Evolutionary conservation across 2,888 invertebrate species (phyloP).

Genomic region (Macaria notata): DNA sequence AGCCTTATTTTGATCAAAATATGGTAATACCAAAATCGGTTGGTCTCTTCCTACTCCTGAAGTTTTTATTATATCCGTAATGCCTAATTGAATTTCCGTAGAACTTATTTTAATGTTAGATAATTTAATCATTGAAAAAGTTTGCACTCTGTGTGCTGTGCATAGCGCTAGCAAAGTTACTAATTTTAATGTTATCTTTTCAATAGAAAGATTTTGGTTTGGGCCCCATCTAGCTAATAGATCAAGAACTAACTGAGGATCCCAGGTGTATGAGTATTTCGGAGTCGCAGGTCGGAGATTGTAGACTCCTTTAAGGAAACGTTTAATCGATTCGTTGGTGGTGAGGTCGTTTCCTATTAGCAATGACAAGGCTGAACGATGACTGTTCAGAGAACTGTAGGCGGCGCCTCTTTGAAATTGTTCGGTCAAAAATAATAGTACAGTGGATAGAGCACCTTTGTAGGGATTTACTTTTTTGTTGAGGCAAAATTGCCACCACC

Average conservation of each 20-base stretch:
- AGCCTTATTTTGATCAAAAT: constrained; percentile 3
- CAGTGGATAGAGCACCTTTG: background rate
- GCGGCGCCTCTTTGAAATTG: constrained; percentile 30
- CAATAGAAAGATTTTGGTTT: constrained; percentile 23
- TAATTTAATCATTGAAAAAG: constrained; percentile 9
- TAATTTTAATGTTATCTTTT: constrained; percentile 35
- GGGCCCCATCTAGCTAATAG: constrained; percentile 31
- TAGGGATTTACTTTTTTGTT: constrained; percentile 2
- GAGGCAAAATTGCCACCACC: constrained; percentile 26
- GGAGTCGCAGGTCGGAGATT: constrained; percentile 34
- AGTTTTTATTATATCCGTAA: constrained; percentile 14
- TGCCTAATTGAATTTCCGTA: constrained; percentile 3
- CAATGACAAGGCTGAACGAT: constrained; percentile 39
- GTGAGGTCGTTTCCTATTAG: constrained; percentile 33
- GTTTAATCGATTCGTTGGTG: constrained; percentile 28
- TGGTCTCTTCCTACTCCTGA: constrained; percentile 9
- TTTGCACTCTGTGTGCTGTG: constrained; percentile 16
- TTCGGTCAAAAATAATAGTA: constrained; percentile 27
- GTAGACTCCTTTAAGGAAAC: constrained; percentile 36
- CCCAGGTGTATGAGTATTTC: constrained; percentile 38
- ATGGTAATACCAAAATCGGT: constrained; percentile 7
- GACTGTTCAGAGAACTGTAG: constrained; percentile 35
- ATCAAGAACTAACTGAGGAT: constrained; percentile 35
- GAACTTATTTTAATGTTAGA: background rate
- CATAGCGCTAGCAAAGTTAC: constrained; percentile 34